Evolutionary conservation across 2,113 vertebrate genomes (phyloP).

Genomic region (Zosterops hypoxanthus): DNA sequence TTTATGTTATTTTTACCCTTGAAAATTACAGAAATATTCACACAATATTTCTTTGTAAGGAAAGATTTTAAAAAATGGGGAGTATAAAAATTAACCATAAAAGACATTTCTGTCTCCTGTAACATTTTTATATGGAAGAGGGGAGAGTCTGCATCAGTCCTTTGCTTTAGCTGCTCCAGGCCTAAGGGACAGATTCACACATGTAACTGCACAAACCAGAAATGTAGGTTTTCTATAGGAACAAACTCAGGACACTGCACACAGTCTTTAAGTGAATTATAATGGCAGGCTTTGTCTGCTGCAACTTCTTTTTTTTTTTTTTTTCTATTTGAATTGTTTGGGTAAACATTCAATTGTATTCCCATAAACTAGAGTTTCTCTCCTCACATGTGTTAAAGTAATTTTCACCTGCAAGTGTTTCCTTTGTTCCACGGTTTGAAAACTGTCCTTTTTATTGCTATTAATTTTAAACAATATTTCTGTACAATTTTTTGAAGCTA

Average conservation of each 20-base stretch:
- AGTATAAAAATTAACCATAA: neutral
- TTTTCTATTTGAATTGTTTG: neutral
- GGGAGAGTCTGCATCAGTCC: neutral
- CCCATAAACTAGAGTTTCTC: neutral
- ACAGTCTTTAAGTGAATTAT: neutral
- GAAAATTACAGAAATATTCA: neutral
- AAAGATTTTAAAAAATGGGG: neutral
- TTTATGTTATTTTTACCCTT: neutral
- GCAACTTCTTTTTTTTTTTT: neutral
- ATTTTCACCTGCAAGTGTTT: neutral
- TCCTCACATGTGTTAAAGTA: neutral
- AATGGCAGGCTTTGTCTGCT: neutral
- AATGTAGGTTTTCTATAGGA: neutral
- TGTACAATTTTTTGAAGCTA: neutral
- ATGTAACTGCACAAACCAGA: neutral
- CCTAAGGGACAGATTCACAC: neutral
- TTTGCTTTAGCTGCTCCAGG: neutral
- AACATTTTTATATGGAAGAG: neutral
- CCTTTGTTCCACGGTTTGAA: neutral
- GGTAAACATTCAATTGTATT: neutral
- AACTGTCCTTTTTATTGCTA: neutral
- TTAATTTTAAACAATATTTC: neutral
- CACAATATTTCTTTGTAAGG: neutral
- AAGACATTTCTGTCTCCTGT: neutral
- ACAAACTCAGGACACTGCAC: neutral